A percentile compares a stretch with the other conserved stretches of the same genome.
Conservation (phyloP, 64 coral and sea anemone genomes). For the Montipora cactus region DNA sequence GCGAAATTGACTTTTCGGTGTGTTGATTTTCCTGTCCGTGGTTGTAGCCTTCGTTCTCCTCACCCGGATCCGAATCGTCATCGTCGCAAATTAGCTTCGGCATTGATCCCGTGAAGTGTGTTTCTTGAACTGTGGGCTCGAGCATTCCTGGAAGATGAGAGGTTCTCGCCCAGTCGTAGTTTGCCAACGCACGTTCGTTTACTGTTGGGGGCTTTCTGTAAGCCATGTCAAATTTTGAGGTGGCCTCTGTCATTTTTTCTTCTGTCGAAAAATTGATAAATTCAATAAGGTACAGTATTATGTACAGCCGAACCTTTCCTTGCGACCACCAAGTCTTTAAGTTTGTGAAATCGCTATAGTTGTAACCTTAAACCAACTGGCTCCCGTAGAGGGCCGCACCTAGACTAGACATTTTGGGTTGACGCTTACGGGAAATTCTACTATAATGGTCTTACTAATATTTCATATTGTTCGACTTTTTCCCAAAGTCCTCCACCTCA, state of each 20-base stretch:
- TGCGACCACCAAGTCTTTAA: no score
- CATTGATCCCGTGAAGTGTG: background rate
- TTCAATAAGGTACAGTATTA: background rate
- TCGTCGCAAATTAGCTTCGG: constrained; percentile 63
- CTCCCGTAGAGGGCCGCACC: no score
- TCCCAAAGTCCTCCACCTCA: no score
- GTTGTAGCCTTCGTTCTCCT: constrained; percentile 49
- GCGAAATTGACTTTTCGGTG: background rate
- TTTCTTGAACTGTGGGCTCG: background rate
- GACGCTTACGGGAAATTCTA: no score
- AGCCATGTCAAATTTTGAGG: constrained; percentile 64
- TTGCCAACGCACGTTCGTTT: constrained; percentile 53
- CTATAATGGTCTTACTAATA: no score
- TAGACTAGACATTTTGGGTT: no score
- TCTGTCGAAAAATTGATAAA: background rate
- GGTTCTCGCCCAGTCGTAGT: constrained; percentile 75
- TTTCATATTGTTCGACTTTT: no score
- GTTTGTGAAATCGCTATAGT: no score
- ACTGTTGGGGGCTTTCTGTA: constrained; percentile 55
- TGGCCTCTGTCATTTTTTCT: background rate
- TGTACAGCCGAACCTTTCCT: no score
- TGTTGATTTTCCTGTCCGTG: background rate
- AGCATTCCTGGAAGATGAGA: constrained; percentile 68
- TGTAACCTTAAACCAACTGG: no score
- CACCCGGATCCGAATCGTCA: constrained; percentile 37